Conservation (phyloP, 2,888 invertebrate species). For the Drosophila recens region DNA sequence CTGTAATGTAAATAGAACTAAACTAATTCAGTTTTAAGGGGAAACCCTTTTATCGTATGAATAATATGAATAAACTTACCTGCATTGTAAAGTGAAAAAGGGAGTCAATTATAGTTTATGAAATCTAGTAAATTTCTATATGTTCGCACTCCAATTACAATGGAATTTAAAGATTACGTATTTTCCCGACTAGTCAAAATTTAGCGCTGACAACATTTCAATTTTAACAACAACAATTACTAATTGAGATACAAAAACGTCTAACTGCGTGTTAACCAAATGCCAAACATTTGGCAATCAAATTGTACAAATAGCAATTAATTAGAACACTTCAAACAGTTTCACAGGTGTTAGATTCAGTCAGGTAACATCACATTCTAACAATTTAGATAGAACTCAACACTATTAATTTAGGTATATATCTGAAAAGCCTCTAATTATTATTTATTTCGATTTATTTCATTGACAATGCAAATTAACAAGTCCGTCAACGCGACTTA, state of each 20-base stretch:
- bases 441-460: constrained; percentile 50
- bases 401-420: background rate
- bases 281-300: constrained; percentile 29
- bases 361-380: constrained; percentile 7
- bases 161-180: constrained; percentile 19
- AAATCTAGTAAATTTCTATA: background rate
- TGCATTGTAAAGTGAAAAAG: background rate
- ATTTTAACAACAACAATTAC: constrained; percentile 26
- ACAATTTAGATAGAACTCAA: constrained; percentile 27
- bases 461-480: constrained; percentile 70
- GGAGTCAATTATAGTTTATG: background rate
- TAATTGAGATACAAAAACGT: constrained; percentile 35
- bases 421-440: constrained; percentile 36
- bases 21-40: background rate
- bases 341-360: constrained; percentile 35
- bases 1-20: too few relatives aligned
- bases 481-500: constrained; percentile 54
- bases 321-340: constrained; percentile 36
- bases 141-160: constrained; percentile 1
- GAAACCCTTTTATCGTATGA: background rate
- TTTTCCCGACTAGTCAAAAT: constrained; percentile 1
- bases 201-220: constrained; percentile 9
- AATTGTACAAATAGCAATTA: constrained; percentile 44
- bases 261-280: constrained; percentile 41
- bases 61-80: background rate